Conservation (phyloP, 2,888 invertebrate species). For the Chorisops tibialis region DNA sequence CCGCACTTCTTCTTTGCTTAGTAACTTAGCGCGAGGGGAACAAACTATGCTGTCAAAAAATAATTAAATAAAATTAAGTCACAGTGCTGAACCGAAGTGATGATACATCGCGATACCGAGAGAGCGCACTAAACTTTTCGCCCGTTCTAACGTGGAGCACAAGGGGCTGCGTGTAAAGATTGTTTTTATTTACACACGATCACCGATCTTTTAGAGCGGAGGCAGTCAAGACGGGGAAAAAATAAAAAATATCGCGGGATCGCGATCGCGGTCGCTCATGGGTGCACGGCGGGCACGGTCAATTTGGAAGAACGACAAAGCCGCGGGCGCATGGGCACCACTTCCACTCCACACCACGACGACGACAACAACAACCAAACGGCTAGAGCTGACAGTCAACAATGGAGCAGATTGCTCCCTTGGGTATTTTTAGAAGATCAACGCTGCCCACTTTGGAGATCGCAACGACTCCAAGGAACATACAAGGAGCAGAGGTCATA, state of each 20-base stretch:
- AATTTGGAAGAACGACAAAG: constrained; percentile 11
- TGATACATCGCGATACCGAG: too few relatives aligned
- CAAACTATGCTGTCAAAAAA: too few relatives aligned
- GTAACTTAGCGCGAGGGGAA: too few relatives aligned
- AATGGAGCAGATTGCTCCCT: not conserved
- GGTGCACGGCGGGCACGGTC: constrained; percentile 2
- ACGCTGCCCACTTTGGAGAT: constrained; percentile 15
- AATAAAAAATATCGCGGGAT: not conserved
- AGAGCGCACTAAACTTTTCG: not conserved
- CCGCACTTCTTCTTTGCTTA: too few relatives aligned
- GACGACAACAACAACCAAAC: not conserved
- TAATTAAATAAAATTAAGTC: too few relatives aligned
- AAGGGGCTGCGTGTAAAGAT: constrained; percentile 2
- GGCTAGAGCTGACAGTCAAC: not conserved
- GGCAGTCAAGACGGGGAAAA: too few relatives aligned
- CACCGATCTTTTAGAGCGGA: not conserved
- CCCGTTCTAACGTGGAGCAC: not conserved
- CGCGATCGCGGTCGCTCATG: not conserved
- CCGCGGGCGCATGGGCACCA: constrained; percentile 4
- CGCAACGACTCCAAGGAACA: constrained; percentile 10
- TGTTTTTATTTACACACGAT: constrained; percentile 19
- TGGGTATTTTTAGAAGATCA: constrained; percentile 16
- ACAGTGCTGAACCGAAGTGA: too few relatives aligned
- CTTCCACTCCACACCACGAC: not conserved
- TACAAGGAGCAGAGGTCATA: constrained; percentile 31